Percentiles rank a stretch among this genome's conserved stretches.
Evolutionary conservation across 2,888 invertebrate species (phyloP).

Genomic region (Trichopoda pennipes): DNA sequence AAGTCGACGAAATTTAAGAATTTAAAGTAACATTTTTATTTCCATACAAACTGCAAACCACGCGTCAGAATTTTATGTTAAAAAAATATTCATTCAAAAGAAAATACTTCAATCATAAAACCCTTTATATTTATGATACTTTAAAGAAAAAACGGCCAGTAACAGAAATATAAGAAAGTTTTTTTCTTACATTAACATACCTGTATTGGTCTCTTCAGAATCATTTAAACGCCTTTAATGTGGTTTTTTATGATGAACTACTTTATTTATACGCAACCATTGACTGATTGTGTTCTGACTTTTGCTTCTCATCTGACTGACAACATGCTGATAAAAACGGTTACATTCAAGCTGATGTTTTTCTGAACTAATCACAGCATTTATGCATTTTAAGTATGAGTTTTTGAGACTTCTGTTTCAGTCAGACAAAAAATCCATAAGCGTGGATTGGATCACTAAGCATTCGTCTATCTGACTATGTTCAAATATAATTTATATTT

Average conservation of each 20-base stretch:
- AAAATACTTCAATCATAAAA: conserved; percentile 2
- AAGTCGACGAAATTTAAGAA: conserved; percentile 3
- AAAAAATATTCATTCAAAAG: neutral
- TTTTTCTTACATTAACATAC: conserved; percentile 3
- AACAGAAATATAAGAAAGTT: neutral
- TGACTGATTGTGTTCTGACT: conserved; percentile 41
- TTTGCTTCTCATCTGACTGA: conserved; percentile 23
- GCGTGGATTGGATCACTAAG: conserved; percentile 38
- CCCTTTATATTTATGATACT: neutral
- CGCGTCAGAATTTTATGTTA: conserved; percentile 29
- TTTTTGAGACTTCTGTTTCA: conserved; percentile 65
- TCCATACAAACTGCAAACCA: neutral
- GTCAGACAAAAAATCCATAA: conserved; percentile 26
- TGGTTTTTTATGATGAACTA: conserved; percentile 49
- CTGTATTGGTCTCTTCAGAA: conserved; percentile 12
- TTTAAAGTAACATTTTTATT: neutral
- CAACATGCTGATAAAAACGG: conserved; percentile 31
- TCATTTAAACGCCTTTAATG: conserved; percentile 58
- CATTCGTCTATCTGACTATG: neutral
- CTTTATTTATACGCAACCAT: conserved; percentile 45
- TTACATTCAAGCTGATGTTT: conserved; percentile 44
- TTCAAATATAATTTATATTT: conserved; percentile 6
- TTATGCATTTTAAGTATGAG: conserved; percentile 64
- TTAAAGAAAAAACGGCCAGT: neutral
- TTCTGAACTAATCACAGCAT: conserved; percentile 62